Evolutionary conservation across 2,113 vertebrate species (phyloP).

Genomic region (Picathartes gymnocephalus): DNA sequence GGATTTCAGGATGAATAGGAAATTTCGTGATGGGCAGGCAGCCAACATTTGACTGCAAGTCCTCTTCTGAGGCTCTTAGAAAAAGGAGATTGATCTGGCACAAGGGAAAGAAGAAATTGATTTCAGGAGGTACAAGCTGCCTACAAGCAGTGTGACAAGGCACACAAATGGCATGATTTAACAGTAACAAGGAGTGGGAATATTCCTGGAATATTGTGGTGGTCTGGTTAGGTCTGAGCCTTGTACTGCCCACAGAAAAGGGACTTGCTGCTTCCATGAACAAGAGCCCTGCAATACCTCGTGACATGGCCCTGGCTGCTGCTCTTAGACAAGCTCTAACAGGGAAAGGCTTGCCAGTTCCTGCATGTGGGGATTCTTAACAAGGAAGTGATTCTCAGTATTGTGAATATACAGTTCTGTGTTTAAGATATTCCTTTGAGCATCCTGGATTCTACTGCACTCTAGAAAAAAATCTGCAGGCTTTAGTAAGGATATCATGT

Average conservation of each 20-base stretch:
- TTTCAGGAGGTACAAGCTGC: background rate
- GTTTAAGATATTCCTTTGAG: background rate
- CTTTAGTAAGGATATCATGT: background rate
- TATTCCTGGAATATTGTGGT: background rate
- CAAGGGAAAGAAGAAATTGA: background rate
- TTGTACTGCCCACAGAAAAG: background rate
- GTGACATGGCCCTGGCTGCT: background rate
- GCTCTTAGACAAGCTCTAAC: background rate
- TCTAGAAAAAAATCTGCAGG: background rate
- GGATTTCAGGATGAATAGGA: constrained; percentile 1
- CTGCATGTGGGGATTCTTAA: background rate
- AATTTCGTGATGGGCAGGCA: constrained; percentile 10
- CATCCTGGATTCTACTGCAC: background rate
- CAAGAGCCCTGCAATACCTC: background rate
- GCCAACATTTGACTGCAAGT: background rate
- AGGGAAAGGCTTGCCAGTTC: background rate
- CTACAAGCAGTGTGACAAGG: background rate
- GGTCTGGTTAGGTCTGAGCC: background rate
- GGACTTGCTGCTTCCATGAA: background rate
- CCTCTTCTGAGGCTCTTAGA: background rate
- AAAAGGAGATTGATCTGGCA: constrained; percentile 14
- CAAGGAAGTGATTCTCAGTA: background rate
- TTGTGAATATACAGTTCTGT: background rate
- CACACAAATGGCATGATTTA: background rate
- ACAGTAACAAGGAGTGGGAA: background rate